Conservation (phyloP, 2,888 invertebrate species). For the Clanis bilineata region DNA sequence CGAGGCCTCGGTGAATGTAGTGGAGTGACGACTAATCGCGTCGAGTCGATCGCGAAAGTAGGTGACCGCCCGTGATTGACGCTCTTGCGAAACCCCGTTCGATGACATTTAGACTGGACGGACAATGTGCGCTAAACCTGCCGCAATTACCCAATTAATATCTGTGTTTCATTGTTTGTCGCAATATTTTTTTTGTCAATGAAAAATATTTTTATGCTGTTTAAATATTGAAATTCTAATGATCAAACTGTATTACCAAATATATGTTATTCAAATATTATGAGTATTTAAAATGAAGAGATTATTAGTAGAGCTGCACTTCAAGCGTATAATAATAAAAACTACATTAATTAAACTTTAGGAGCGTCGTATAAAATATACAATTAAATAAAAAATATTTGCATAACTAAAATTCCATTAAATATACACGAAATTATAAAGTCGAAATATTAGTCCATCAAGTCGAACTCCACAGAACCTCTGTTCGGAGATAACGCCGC, state of each 20-base stretch:
- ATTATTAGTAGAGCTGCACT: too few relatives aligned
- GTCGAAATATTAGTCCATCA: conserved; percentile 48
- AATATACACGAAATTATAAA: neutral
- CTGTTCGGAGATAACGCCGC: conserved; percentile 80
- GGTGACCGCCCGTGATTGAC: conserved; percentile 81
- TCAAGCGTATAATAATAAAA: too few relatives aligned
- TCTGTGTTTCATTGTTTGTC: conserved; percentile 32
- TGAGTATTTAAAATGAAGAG: too few relatives aligned
- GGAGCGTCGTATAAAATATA: too few relatives aligned
- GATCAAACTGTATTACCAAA: too few relatives aligned
- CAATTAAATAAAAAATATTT: neutral
- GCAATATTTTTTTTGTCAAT: neutral
- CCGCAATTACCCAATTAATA: conserved; percentile 65
- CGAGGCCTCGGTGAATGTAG: conserved; percentile 79
- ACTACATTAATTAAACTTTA: too few relatives aligned
- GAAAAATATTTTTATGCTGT: neutral
- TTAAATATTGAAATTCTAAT: too few relatives aligned
- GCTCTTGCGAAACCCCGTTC: conserved; percentile 78
- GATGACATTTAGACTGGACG: conserved; percentile 79
- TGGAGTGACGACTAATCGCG: conserved; percentile 66
- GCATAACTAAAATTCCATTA: neutral
- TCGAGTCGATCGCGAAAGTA: conserved; percentile 80
- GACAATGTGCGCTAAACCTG: conserved; percentile 67
- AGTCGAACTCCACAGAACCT: conserved; percentile 72
- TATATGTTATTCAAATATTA: too few relatives aligned